Conservation (phyloP, 1,140 invertebrate genomes). For the Wiebesia pumilae region DNA sequence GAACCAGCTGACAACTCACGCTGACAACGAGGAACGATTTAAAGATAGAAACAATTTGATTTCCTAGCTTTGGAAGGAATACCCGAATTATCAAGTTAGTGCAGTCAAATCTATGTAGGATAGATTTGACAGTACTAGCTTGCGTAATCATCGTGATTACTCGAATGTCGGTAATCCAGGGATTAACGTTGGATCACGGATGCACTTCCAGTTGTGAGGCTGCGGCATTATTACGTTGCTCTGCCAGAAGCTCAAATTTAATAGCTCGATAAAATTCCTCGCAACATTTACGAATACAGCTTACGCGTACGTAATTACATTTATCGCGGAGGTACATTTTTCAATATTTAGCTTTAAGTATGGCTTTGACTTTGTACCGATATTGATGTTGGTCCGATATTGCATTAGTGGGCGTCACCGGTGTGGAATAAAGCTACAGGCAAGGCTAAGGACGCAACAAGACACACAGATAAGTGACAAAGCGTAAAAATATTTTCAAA, state of each 20-base stretch:
- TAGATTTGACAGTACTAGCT: constrained; percentile 33
- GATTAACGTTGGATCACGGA: constrained; percentile 46
- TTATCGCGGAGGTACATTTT: neutral
- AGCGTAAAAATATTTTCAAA: neutral
- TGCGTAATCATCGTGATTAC: constrained; percentile 46
- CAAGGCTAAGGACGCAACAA: too few relatives aligned
- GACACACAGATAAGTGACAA: neutral
- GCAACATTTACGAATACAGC: neutral
- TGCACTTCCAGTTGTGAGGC: constrained; percentile 7
- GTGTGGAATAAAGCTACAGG: too few relatives aligned
- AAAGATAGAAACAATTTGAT: neutral
- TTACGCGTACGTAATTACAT: neutral
- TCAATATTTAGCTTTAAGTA: neutral
- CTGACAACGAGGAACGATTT: neutral
- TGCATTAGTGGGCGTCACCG: too few relatives aligned
- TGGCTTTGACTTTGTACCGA: too few relatives aligned
- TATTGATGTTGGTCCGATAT: too few relatives aligned
- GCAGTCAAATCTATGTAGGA: neutral
- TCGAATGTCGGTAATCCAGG: constrained; percentile 40
- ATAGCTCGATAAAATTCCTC: neutral
- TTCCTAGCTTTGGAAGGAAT: neutral
- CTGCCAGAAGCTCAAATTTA: neutral
- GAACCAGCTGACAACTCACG: neutral
- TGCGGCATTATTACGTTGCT: neutral
- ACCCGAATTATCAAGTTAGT: constrained; percentile 8